Conservation (phyloP, 2,888 invertebrate species). For the Ornithoptera alexandrae region DNA sequence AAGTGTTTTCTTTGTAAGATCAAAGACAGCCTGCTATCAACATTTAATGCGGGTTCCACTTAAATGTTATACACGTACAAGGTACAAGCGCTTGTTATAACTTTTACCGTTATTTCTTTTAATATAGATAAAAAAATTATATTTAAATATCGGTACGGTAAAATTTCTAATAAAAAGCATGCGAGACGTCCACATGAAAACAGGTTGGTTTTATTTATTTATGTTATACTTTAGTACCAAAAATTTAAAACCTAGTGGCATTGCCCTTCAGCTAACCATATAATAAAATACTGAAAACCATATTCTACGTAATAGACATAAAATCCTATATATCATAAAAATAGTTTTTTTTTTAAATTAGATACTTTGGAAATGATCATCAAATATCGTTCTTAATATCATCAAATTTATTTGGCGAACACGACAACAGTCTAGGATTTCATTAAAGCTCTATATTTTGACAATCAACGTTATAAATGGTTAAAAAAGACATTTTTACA, state of each 20-base stretch:
- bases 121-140: not conserved
- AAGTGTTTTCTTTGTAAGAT: constrained; percentile 6
- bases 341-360: no score
- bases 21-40: not conserved
- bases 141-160: not conserved
- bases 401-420: no score
- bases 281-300: no score
- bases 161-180: not conserved
- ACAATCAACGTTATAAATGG: no score
- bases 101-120: not conserved
- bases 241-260: not conserved
- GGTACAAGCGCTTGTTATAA: constrained; percentile 1
- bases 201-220: not conserved
- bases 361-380: no score
- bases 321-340: no score
- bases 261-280: no score
- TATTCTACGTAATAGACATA: no score
- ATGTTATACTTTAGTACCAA: not conserved
- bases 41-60: constrained; percentile 3
- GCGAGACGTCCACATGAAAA: not conserved
- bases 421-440: no score
- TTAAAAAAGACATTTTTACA: no score
- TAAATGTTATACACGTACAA: constrained; percentile 2
- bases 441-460: no score
- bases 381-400: no score